Evolutionary conservation across 2,113 vertebrate species (phyloP).

Genomic region (Upupa epops): DNA sequence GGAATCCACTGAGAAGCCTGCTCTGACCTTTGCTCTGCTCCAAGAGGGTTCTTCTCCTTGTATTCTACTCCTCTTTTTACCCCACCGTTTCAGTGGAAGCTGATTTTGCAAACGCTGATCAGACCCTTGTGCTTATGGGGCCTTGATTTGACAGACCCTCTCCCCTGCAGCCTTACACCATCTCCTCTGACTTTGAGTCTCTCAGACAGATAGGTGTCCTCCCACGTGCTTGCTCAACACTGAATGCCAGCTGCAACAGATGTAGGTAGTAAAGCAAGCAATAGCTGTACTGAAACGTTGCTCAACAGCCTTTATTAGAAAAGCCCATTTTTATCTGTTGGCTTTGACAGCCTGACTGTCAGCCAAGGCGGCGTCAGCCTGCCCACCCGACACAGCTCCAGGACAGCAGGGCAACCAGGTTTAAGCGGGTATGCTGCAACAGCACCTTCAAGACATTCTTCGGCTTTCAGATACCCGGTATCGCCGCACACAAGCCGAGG

Average conservation of each 20-base stretch:
- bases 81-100: not conserved
- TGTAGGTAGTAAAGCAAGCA: not conserved
- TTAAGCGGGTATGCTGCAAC: not conserved
- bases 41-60: not conserved
- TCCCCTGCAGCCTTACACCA: not conserved
- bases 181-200: not conserved
- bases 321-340: not conserved
- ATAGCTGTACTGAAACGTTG: not conserved
- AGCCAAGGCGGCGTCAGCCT: not conserved
- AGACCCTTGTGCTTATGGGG: not conserved
- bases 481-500: not conserved
- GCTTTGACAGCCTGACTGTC: not conserved
- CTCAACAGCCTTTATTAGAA: not conserved
- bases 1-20: not conserved
- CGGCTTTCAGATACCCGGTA: not conserved
- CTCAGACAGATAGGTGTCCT: not conserved
- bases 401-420: not conserved
- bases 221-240: conserved; percentile 37
- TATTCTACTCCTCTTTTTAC: not conserved
- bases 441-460: not conserved
- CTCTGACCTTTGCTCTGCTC: not conserved
- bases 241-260: not conserved
- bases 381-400: not conserved
- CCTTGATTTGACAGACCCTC: not conserved
- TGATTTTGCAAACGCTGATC: not conserved